A percentile compares a stretch with the other conserved stretches of the same genome.
These are phyloP conservation scores for Macrotrachela quadricornifera DNA, from an alignment of 1,140 invertebrate species.

Conservation along the genomic window DNA sequence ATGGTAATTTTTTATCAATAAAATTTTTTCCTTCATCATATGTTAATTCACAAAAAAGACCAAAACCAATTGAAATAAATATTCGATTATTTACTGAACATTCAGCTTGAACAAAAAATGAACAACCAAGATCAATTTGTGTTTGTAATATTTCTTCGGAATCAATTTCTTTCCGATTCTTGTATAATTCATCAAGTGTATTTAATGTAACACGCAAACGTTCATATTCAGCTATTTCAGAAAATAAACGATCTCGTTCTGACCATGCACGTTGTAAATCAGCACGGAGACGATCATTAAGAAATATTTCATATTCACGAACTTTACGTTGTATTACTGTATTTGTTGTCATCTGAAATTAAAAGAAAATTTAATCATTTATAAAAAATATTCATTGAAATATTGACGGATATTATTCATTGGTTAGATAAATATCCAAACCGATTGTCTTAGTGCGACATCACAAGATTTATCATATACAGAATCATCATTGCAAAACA, in stretches of 20 bases:
- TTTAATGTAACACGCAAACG: constrained; percentile 4
- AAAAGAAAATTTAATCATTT: too few species aligned
- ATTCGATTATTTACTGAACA: neutral
- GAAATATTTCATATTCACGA: constrained; percentile 2
- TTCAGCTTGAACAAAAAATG: constrained; percentile 6
- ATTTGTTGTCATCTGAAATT: too few species aligned
- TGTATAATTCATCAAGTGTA: neutral
- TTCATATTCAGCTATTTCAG: constrained; percentile 7
- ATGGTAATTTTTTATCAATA: constrained; percentile 7
- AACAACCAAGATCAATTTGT: constrained; percentile 5
- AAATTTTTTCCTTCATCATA: constrained; percentile 3
- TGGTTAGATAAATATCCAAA: too few species aligned
- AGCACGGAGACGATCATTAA: neutral
- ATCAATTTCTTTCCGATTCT: neutral
- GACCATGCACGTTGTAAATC: neutral
- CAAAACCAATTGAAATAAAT: constrained; percentile 2
- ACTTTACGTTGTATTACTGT: neutral
- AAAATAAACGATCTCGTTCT: constrained; percentile 1
- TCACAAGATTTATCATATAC: too few species aligned
- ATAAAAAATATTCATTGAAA: too few species aligned
- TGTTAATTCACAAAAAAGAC: constrained; percentile 3
- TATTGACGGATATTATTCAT: too few species aligned
- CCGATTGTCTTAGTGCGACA: too few species aligned
- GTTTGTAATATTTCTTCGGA: neutral
- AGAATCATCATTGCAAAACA: too few species aligned